These are phyloP conservation scores for Dascyllus trimaculatus DNA, from an alignment of 2,113 vertebrate species.

Conservation along the genomic window DNA sequence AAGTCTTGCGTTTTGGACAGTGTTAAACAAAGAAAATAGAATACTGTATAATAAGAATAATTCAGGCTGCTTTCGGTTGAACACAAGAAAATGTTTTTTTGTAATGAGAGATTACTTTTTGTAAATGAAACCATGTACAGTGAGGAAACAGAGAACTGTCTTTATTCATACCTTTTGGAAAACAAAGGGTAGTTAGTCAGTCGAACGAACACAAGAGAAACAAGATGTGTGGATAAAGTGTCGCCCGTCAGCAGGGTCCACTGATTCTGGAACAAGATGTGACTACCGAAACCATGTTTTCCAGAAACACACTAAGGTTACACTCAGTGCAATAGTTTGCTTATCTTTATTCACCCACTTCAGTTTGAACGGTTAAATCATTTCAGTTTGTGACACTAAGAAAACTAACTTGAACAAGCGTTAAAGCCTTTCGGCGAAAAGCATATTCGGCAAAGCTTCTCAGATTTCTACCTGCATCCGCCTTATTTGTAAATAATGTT, in stretches of 20 bases:
- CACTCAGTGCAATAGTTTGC: conserved; percentile 79
- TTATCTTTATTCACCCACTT: conserved; percentile 44
- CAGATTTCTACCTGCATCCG: conserved; percentile 88
- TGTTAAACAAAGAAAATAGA: conserved; percentile 69
- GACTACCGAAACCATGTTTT: conserved; percentile 70
- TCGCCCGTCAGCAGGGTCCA: conserved; percentile 74
- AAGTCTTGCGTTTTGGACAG: conserved; percentile 63
- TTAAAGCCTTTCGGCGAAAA: conserved; percentile 39
- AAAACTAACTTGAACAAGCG: conserved; percentile 38
- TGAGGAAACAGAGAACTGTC: conserved; percentile 84
- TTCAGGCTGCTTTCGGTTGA: conserved; percentile 80
- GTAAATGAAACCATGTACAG: conserved; percentile 86
- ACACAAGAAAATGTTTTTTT: conserved; percentile 79
- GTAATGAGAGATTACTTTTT: conserved; percentile 87
- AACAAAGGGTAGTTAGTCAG: conserved; percentile 83
- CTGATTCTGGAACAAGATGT: conserved; percentile 51
- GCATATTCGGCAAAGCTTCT: conserved; percentile 50
- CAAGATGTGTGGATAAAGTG: conserved; percentile 64
- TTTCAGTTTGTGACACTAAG: conserved; percentile 52
- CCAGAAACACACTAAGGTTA: conserved; percentile 59
- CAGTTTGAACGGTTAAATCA: conserved; percentile 42
- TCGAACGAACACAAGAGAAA: conserved; percentile 74
- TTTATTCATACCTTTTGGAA: conserved; percentile 80
- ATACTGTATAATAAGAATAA: conserved; percentile 75
- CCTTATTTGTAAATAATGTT: conserved; percentile 98